A percentile compares a stretch with the other conserved stretches of the same genome.
Conservation (phyloP, 2,888 invertebrate genomes). For the Agrochola lychnidis region DNA sequence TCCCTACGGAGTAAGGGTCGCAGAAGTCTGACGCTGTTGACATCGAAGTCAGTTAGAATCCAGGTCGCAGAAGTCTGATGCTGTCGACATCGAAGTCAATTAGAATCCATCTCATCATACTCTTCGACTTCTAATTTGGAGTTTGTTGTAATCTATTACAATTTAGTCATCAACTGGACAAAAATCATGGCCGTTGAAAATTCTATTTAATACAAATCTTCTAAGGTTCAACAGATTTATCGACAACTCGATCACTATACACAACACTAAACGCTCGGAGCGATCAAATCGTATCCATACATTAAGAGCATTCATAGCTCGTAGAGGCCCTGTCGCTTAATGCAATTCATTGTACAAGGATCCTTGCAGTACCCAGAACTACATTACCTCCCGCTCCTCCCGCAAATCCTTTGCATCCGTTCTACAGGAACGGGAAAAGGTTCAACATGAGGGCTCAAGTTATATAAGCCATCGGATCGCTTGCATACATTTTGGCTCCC, state of each 20-base stretch:
- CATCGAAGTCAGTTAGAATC: not conserved
- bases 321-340: conserved; percentile 85
- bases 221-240: conserved; percentile 15
- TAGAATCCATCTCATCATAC: no score
- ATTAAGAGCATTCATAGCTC: conserved; percentile 86
- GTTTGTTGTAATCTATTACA: not conserved
- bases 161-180: not conserved
- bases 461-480: conserved; percentile 71
- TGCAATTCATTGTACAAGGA: conserved; percentile 88
- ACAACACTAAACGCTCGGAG: conserved; percentile 79
- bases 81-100: no score
- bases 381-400: conserved; percentile 66
- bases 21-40: not conserved
- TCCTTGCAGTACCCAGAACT: conserved; percentile 76
- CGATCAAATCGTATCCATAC: conserved; percentile 87
- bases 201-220: not conserved
- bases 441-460: conserved; percentile 67
- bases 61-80: no score
- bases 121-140: not conserved
- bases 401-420: conserved; percentile 54
- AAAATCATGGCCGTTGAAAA: no score
- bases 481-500: conserved; percentile 77
- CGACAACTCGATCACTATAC: conserved; percentile 49
- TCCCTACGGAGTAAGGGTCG: no score
- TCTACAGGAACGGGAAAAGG: conserved; percentile 57